Evolutionary conservation across 1,140 invertebrate genomes (phyloP), one percentile per base, ranked within the genome.

Genomic region (Leptoteleia sp.): DNA sequence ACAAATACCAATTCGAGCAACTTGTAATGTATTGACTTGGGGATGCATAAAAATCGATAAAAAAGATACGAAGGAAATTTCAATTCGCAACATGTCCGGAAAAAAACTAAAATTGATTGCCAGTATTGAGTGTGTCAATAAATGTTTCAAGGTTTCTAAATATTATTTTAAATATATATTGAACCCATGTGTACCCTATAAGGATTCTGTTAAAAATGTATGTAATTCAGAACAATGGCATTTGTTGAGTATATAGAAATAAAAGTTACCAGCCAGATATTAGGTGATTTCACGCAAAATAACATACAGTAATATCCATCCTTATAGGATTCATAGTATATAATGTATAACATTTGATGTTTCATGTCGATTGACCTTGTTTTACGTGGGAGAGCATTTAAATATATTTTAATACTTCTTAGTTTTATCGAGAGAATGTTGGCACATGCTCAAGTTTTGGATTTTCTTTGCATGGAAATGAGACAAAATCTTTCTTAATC

Each of bases 21-120:
- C 88, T 8, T 86, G 88, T 15, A 82, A 82, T 37, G 85, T 89
- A 75, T 65, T 91, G 4, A 83, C 89, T 38, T 91, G 91, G 91
- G 90, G 88, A 11, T 90, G 89, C 54, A 67, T 91, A 5, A 90
- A 87, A 82, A 75, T 81, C 11, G 89, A 89, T 22, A 90, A 89
- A 70, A 84, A 68, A 33, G 86, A 88, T 22, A 84, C 67, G 1
- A 90, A 90, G 61, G 84, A 90, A 55, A 88, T 91, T 70, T 85
- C 86, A 4, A 84, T 91, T 54, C 83, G 89, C 16, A 91, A 91
- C 64, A 90, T 82, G 13, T 89, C 89, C 16, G 81, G 87, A 6
- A 87, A 86, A 38, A 90, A 88, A 64, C 77, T 91, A 9, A 88
- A 89, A 68, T 80, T 91, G 22, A 81, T 90, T 57, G 86, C 84